These are phyloP conservation scores for Semaprochilodus insignis DNA, from an alignment of 2,797 vertebrate species.

Conservation along the genomic window DNA sequence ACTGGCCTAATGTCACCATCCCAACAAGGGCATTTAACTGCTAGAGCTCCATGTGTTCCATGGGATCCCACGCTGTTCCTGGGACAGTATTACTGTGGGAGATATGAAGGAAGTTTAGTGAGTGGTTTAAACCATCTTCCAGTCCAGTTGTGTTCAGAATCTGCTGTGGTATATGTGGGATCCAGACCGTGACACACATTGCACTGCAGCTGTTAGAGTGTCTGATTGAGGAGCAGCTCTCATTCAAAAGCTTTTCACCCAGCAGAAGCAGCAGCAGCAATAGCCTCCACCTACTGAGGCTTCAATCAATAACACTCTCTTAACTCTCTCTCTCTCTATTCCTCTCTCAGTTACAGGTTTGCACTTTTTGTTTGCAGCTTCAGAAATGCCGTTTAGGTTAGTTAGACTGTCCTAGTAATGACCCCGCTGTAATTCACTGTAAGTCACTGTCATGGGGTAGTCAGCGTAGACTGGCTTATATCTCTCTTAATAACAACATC, in stretches of 20 bases:
- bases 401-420: too few relatives aligned
- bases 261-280: slow-evolving; percentile 3
- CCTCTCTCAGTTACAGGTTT: background rate
- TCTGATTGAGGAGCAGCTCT: slow-evolving; percentile 34
- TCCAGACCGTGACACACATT: slow-evolving; percentile 13
- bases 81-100: background rate
- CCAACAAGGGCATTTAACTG: too few relatives aligned
- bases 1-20: too few relatives aligned
- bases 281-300: background rate
- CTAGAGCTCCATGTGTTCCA: background rate
- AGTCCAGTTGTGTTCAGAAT: slow-evolving; percentile 2
- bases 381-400: too few relatives aligned
- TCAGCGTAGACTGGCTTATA: too few relatives aligned
- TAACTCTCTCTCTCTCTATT: slow-evolving; percentile 4
- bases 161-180: slow-evolving; percentile 27
- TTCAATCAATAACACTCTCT: slow-evolving; percentile 35
- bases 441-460: too few relatives aligned
- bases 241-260: slow-evolving; percentile 42
- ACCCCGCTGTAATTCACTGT: too few relatives aligned
- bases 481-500: too few relatives aligned
- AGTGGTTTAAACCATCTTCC: background rate
- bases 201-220: slow-evolving; percentile 17
- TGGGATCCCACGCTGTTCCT: too few relatives aligned
- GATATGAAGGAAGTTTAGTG: too few relatives aligned
- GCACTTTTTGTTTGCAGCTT: too few relatives aligned